Evolutionary conservation across 1,140 invertebrate genomes (phyloP).

Genomic region (Chironomus striatipennis): DNA sequence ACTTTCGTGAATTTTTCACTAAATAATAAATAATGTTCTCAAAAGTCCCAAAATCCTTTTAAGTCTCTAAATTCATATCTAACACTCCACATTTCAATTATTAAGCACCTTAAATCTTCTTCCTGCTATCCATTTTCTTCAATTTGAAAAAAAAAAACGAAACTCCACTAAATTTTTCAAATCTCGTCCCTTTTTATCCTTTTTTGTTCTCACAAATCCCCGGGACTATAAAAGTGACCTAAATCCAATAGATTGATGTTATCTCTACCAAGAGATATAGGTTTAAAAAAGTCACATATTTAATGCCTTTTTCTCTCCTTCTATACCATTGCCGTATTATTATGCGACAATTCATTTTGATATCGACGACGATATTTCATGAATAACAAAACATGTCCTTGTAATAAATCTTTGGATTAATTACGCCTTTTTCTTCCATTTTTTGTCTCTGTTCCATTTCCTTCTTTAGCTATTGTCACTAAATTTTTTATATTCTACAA

Average conservation of each 20-base stretch:
- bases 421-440: constrained; percentile 7
- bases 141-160: no score
- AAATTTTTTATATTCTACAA: no score
- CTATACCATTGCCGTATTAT: background rate
- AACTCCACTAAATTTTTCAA: no score
- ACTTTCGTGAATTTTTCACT: no score
- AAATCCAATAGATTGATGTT: constrained; percentile 8
- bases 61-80: no score
- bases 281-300: constrained; percentile 5
- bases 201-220: no score
- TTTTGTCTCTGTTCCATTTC: background rate
- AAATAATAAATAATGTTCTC: no score
- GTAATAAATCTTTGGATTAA: constrained; percentile 9
- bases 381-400: constrained; percentile 8
- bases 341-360: constrained; percentile 8
- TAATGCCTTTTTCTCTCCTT: background rate
- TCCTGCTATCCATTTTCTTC: no score
- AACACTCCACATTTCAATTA: no score
- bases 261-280: background rate
- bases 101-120: no score
- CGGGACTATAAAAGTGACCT: background rate
- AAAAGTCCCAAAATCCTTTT: no score
- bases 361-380: constrained; percentile 8
- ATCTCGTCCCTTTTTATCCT: no score
- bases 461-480: background rate